Evolutionary conservation across 2,113 vertebrate species (phyloP).

Genomic region (Calonectris borealis): DNA sequence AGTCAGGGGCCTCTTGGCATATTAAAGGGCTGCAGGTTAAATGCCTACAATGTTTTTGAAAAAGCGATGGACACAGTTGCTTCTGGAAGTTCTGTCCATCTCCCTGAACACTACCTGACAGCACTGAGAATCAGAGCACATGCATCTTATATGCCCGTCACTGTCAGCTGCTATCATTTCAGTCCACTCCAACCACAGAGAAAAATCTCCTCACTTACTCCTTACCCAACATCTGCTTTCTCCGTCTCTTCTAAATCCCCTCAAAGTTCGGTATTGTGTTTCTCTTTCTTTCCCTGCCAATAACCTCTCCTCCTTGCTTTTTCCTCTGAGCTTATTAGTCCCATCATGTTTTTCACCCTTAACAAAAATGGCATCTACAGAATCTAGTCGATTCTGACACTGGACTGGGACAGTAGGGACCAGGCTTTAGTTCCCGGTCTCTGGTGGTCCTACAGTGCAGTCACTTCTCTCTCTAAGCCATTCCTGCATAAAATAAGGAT

Average conservation of each 20-base stretch:
- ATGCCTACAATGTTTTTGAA: background rate
- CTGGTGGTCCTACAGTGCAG: background rate
- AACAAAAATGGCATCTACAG: background rate
- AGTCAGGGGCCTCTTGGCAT: background rate
- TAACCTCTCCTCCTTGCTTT: background rate
- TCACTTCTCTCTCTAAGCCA: background rate
- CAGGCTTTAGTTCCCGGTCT: background rate
- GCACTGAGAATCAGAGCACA: background rate
- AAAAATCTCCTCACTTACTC: background rate
- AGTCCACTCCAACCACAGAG: background rate
- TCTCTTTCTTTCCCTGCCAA: background rate
- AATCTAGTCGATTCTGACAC: background rate
- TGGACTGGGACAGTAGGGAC: background rate
- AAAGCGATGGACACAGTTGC: background rate
- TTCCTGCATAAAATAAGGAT: background rate
- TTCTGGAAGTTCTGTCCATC: background rate
- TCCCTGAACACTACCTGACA: background rate
- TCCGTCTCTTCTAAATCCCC: background rate
- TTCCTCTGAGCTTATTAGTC: background rate
- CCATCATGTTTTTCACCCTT: background rate
- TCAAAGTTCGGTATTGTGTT: background rate
- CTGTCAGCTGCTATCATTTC: background rate
- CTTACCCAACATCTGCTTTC: background rate
- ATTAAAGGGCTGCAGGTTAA: background rate
- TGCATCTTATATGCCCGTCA: rapidly evolving